Percentiles rank a stretch among this genome's conserved stretches.
phyloP scores from a whole-genome alignment of 1,140 invertebrate species.

The Nomia melanderi region DNA sequence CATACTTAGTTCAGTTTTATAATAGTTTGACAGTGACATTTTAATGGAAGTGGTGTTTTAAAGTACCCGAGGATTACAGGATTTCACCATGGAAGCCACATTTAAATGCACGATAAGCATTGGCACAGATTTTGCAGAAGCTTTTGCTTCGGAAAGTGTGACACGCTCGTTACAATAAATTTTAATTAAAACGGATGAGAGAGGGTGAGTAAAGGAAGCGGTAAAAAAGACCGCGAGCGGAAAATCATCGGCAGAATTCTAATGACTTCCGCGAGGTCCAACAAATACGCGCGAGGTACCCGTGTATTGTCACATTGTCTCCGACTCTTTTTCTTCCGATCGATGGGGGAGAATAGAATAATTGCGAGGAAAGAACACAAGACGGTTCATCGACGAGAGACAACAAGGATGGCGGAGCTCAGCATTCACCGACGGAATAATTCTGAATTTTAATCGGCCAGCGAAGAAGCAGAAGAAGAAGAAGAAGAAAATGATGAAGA shows the following conservation, averaged over 20 bases:
- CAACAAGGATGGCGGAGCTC: background rate
- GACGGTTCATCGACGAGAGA: background rate
- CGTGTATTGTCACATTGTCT: background rate
- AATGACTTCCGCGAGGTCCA: slow-evolving; percentile 5
- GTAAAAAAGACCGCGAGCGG: background rate
- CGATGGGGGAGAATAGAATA: background rate
- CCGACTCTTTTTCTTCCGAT: too few relatives aligned
- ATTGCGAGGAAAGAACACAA: background rate
- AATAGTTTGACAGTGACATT: too few relatives aligned
- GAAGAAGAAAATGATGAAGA: background rate
- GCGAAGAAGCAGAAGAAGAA: background rate
- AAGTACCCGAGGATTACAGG: too few relatives aligned
- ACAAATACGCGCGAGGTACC: background rate
- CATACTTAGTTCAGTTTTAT: too few relatives aligned
- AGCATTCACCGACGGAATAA: slow-evolving; percentile 4
- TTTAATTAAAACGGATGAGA: too few relatives aligned
- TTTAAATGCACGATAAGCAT: too few relatives aligned
- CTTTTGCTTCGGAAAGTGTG: too few relatives aligned
- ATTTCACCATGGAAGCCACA: too few relatives aligned
- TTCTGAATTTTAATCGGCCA: slow-evolving; percentile 31
- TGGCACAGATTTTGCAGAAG: too few relatives aligned
- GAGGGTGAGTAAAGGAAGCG: background rate
- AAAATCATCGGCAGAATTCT: slow-evolving; percentile 7
- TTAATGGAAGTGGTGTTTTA: too few relatives aligned
- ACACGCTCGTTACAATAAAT: too few relatives aligned